These are phyloP conservation scores for Eristalis arbustorum DNA, from an alignment of 2,888 invertebrate species.

Conservation along the genomic window DNA sequence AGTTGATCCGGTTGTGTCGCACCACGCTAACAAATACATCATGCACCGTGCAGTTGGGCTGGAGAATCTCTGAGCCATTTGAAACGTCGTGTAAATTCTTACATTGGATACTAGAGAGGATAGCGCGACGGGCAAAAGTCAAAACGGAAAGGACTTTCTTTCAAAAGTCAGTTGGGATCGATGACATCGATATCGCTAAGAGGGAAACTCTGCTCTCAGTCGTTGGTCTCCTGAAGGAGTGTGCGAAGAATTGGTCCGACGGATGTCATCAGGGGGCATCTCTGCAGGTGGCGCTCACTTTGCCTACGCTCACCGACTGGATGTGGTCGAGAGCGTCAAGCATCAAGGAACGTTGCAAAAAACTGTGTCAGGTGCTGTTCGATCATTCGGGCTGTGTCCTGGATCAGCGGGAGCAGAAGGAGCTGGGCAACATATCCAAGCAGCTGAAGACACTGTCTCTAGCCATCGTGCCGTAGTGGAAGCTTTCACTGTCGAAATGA, in stretches of 20 bases:
- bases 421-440: constrained; percentile 85
- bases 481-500: too few relatives aligned
- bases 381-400: constrained; percentile 85
- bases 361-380: constrained; percentile 84
- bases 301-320: constrained; percentile 88
- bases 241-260: constrained; percentile 89
- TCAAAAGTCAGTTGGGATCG: too few relatives aligned
- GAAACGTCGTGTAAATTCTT: too few relatives aligned
- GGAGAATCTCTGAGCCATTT: too few relatives aligned
- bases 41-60: too few relatives aligned
- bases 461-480: too few relatives aligned
- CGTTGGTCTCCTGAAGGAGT: constrained; percentile 86
- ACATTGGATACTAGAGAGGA: too few relatives aligned
- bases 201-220: constrained; percentile 88
- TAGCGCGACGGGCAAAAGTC: too few relatives aligned
- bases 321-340: constrained; percentile 87
- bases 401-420: constrained; percentile 86
- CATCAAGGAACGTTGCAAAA: constrained; percentile 86
- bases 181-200: too few relatives aligned
- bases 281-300: constrained; percentile 74
- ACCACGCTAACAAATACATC: too few relatives aligned
- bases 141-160: too few relatives aligned
- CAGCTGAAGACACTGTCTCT: constrained; percentile 88
- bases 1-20: too few relatives aligned
- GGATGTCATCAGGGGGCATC: constrained; percentile 84